A percentile compares a stretch with the other conserved stretches of the same genome.
These are phyloP conservation scores for Helicoverpa assulta DNA, from an alignment of 2,888 invertebrate genomes.

Conservation along the genomic window DNA sequence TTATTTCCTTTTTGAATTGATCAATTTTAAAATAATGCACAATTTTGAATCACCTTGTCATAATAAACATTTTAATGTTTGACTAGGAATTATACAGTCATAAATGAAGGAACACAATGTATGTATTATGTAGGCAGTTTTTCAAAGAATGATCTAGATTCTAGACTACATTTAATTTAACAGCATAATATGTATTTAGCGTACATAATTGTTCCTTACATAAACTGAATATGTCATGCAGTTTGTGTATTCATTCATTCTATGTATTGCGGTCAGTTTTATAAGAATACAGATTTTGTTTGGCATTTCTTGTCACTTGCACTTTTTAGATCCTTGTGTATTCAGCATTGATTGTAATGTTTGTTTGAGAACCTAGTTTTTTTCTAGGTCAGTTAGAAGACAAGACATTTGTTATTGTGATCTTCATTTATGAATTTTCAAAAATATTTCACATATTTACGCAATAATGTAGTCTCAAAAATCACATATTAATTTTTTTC, in stretches of 20 bases:
- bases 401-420: neutral
- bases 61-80: too few species aligned
- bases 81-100: too few species aligned
- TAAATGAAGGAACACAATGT: neutral
- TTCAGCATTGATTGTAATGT: constrained; percentile 5
- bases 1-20: neutral
- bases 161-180: constrained; percentile 7
- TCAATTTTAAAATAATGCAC: neutral
- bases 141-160: neutral
- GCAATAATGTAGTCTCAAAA: neutral
- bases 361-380: neutral
- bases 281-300: constrained; percentile 55
- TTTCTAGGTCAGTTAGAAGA: neutral
- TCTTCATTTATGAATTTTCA: too few species aligned
- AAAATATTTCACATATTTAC: too few species aligned
- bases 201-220: constrained; percentile 7
- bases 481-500: neutral
- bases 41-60: too few species aligned
- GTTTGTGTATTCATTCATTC: constrained; percentile 40
- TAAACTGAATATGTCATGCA: constrained; percentile 13
- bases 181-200: neutral
- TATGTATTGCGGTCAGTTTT: constrained; percentile 44
- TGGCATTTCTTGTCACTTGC: constrained; percentile 46
- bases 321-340: constrained; percentile 55
- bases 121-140: neutral